A percentile compares a stretch with the other conserved stretches of the same genome.
These are phyloP conservation scores for Fragum sueziense DNA, from an alignment of 2,888 invertebrate species.

Conservation along the genomic window DNA sequence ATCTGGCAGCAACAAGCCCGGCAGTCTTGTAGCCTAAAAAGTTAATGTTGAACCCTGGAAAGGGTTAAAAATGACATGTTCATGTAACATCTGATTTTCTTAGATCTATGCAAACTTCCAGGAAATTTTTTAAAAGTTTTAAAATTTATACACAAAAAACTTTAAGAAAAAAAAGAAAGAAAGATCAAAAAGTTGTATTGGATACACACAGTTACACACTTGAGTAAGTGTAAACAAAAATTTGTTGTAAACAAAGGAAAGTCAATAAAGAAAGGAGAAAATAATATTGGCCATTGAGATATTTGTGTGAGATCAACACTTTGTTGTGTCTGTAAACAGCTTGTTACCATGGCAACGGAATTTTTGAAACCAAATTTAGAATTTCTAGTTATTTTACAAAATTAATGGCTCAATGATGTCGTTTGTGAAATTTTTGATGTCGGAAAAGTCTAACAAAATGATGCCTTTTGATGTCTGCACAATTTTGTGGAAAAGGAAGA, in stretches of 20 bases:
- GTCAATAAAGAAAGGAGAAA: not conserved
- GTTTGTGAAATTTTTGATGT: too few relatives aligned
- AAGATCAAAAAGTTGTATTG: not conserved
- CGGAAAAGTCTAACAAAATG: too few relatives aligned
- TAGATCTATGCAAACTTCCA: too few relatives aligned
- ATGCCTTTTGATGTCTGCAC: too few relatives aligned
- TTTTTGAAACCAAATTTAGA: too few relatives aligned
- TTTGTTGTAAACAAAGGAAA: constrained; percentile 15
- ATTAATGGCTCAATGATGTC: too few relatives aligned
- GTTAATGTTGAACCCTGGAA: too few relatives aligned
- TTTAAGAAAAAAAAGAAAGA: not conserved
- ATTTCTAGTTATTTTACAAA: too few relatives aligned
- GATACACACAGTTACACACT: not conserved
- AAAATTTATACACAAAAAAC: not conserved
- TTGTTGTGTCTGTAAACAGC: not conserved
- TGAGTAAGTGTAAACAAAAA: constrained; percentile 6
- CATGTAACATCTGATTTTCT: not conserved
- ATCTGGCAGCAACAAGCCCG: too few relatives aligned
- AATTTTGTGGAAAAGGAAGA: too few relatives aligned
- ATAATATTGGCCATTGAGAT: not conserved
- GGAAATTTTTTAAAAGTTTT: too few relatives aligned
- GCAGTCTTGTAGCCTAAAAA: too few relatives aligned
- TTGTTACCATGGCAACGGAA: not conserved
- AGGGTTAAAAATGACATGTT: not conserved
- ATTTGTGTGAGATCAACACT: not conserved